Evolutionary conservation across 1,140 invertebrate genomes (phyloP).

Genomic region (Hypsibius dujardini): DNA sequence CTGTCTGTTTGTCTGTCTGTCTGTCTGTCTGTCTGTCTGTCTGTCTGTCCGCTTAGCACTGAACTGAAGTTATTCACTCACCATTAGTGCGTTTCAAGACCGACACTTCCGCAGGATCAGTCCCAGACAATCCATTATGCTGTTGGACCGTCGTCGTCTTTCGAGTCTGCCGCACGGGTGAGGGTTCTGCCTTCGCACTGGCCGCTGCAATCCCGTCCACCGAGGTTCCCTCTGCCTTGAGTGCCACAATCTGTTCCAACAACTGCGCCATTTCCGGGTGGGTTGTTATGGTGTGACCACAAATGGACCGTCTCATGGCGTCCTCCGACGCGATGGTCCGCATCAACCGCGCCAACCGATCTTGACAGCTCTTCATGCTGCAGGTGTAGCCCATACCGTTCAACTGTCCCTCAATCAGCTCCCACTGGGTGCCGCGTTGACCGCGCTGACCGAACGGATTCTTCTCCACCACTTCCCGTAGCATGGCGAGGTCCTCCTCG

Average conservation of each 20-base stretch:
- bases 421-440: not conserved
- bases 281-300: not conserved
- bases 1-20: too few species aligned
- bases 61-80: too few species aligned
- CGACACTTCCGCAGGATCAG: too few species aligned
- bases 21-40: too few species aligned
- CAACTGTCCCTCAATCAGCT: not conserved
- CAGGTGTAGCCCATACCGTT: not conserved
- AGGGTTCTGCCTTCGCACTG: too few species aligned
- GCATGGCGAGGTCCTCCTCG: not conserved
- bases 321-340: not conserved
- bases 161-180: too few species aligned
- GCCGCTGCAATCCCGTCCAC: too few species aligned
- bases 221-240: too few species aligned
- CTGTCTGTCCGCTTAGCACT: too few species aligned
- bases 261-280: not conserved
- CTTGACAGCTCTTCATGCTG: constrained; percentile 13
- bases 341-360: constrained; percentile 4
- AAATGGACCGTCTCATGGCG: not conserved
- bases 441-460: constrained; percentile 13
- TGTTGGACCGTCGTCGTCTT: too few species aligned
- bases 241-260: not conserved
- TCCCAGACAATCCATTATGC: too few species aligned
- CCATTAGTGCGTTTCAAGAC: too few species aligned
- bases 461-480: not conserved